Evolutionary conservation across 2,113 vertebrate species (phyloP).

Genomic region (Poicephalus meyeri): DNA sequence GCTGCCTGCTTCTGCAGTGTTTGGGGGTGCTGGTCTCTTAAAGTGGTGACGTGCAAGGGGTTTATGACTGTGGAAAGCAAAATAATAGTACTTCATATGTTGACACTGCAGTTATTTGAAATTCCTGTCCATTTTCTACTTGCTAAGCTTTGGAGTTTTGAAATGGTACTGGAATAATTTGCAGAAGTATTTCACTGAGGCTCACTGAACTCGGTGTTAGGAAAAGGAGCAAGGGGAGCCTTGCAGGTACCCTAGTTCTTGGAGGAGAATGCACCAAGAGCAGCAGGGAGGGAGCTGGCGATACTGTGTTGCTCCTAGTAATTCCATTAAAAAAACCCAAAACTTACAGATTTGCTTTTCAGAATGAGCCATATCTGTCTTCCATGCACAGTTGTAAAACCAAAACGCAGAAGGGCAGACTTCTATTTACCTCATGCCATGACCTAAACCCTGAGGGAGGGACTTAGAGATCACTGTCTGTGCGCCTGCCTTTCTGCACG

Average conservation of each 20-base stretch:
- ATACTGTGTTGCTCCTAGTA: not conserved
- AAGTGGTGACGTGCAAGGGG: not conserved
- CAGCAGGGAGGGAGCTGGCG: not conserved
- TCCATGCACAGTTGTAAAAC: not conserved
- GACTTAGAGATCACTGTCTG: fast-evolving
- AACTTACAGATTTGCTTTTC: not conserved
- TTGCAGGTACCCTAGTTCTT: not conserved
- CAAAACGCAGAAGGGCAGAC: not conserved
- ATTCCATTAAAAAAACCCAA: fast-evolving
- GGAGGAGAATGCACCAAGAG: not conserved
- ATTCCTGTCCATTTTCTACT: not conserved
- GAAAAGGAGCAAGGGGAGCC: not conserved
- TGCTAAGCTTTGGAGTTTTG: not conserved
- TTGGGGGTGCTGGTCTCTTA: not conserved
- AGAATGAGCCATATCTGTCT: not conserved
- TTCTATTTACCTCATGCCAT: not conserved
- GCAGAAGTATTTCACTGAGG: not conserved
- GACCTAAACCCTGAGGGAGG: not conserved
- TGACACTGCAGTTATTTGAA: fast-evolving
- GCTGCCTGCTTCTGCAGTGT: not conserved
- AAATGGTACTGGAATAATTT: not conserved
- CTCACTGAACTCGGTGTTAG: fast-evolving
- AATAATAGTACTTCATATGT: not conserved
- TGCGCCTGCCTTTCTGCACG: not conserved
- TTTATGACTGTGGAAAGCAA: not conserved